These are phyloP conservation scores for Formica aserva DNA, from an alignment of 2,888 invertebrate genomes.

Conservation along the genomic window DNA sequence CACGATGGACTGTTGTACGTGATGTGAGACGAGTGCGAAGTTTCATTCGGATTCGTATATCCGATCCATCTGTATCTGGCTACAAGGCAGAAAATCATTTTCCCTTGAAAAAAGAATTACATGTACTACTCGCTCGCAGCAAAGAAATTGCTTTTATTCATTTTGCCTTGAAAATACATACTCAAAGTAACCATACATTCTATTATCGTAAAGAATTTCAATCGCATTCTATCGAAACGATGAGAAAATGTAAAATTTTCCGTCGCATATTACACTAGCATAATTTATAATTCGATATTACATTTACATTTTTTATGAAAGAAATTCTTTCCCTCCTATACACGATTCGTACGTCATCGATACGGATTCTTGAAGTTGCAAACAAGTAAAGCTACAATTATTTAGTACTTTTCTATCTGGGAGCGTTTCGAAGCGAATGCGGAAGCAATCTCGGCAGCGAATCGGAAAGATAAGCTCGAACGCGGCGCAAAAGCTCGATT, in stretches of 20 bases:
- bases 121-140: background rate
- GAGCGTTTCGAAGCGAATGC: constrained; percentile 2
- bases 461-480: constrained; percentile 10
- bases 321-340: background rate
- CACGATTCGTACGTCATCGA: background rate
- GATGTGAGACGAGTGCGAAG: constrained; percentile 24
- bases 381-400: background rate
- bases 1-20: constrained; percentile 18
- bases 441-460: background rate
- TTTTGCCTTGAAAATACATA: background rate
- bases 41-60: constrained; percentile 39
- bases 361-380: background rate
- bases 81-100: constrained; percentile 25
- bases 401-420: constrained; percentile 11
- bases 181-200: background rate
- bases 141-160: background rate
- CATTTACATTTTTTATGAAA: background rate
- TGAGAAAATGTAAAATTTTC: background rate
- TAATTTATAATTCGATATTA: background rate
- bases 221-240: background rate
- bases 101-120: background rate
- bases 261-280: background rate
- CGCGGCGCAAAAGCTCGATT: constrained; percentile 31
- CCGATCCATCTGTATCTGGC: constrained; percentile 21
- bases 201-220: background rate